These are phyloP conservation scores for Netelia virgata DNA, from an alignment of 2,888 invertebrate genomes.

Conservation along the genomic window DNA sequence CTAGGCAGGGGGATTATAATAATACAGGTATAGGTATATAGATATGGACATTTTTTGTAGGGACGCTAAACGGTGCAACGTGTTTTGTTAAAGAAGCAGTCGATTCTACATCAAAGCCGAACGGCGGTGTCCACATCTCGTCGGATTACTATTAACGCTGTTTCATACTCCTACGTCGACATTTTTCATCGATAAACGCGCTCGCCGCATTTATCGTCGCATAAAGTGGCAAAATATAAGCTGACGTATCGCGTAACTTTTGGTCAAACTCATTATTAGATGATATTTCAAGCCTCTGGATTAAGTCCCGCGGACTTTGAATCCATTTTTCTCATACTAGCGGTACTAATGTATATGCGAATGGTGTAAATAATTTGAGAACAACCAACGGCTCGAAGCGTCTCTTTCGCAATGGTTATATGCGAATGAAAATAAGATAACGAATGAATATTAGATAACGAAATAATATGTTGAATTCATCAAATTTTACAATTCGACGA, in stretches of 20 bases:
- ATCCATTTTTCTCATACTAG: not conserved
- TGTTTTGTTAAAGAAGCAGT: constrained; percentile 37
- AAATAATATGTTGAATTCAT: not conserved
- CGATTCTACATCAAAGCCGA: constrained; percentile 53
- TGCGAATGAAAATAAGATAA: constrained; percentile 1
- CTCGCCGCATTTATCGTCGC: constrained; percentile 14
- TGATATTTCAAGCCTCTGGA: constrained; percentile 64
- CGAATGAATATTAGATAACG: no score
- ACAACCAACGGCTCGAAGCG: constrained; percentile 19
- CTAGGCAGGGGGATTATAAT: constrained; percentile 63
- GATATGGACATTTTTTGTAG: not conserved
- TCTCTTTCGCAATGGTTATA: constrained; percentile 8
- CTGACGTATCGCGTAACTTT: constrained; percentile 67
- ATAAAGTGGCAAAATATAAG: constrained; percentile 59
- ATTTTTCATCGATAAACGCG: constrained; percentile 64
- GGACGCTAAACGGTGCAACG: constrained; percentile 44
- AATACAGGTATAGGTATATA: constrained; percentile 12
- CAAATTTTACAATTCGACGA: no score
- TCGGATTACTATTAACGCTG: constrained; percentile 71
- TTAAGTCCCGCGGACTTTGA: constrained; percentile 41
- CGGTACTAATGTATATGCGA: constrained; percentile 13
- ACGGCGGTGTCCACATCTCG: constrained; percentile 61
- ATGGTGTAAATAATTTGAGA: constrained; percentile 32
- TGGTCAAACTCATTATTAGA: constrained; percentile 62
- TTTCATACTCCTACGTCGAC: constrained; percentile 58